Percentiles rank a stretch among this genome's conserved stretches.
Evolutionary conservation across 2,797 vertebrate species (phyloP).

Genomic region (Astyanax mexicanus): DNA sequence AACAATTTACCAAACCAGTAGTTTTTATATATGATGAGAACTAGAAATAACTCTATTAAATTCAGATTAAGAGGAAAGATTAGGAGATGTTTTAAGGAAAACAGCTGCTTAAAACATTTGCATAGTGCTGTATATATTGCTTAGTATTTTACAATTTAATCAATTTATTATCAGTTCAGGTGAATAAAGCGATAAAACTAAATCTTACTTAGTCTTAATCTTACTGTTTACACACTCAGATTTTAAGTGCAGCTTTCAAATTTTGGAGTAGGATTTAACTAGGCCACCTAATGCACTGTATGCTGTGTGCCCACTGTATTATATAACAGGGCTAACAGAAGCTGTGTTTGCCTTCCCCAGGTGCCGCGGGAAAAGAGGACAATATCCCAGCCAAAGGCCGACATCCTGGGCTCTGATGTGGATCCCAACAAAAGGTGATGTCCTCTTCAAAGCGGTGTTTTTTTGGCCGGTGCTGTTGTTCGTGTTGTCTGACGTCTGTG

Average conservation of each 20-base stretch:
- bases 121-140: no score
- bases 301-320: conserved; percentile 42
- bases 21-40: no score
- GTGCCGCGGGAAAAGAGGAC: conserved; percentile 94
- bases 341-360: conserved; percentile 82
- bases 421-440: conserved; percentile 96
- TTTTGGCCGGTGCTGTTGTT: conserved; percentile 31
- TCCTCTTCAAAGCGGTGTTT: conserved; percentile 54
- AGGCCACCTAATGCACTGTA: conserved; percentile 17
- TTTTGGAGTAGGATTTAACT: conserved; percentile 30
- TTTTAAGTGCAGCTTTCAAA: background rate
- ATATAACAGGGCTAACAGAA: conserved; percentile 66
- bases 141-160: no score
- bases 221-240: background rate
- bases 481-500: conserved; percentile 32
- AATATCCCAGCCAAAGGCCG: conserved; percentile 87
- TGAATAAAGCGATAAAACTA: background rate
- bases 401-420: conserved; percentile 88
- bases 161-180: no score
- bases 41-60: no score
- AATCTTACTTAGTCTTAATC: no score
- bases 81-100: no score
- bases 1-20: no score
- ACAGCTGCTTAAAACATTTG: no score
- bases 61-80: no score